Conservation (phyloP, 1,140 invertebrate species). For the Portunus trituberculatus region DNA sequence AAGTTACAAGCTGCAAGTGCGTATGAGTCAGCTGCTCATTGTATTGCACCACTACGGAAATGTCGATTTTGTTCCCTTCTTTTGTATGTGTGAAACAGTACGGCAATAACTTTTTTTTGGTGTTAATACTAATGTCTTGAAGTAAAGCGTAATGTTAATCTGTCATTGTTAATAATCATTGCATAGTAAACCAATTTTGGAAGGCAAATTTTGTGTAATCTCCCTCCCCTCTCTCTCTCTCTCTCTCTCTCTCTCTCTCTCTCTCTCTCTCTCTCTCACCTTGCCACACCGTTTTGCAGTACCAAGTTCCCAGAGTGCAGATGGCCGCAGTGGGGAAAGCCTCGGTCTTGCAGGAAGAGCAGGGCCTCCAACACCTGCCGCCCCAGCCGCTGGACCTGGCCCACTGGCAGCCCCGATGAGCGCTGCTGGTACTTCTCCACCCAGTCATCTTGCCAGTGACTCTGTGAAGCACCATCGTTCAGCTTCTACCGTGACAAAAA, state of each 20-base stretch:
- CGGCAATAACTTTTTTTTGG: too few species aligned
- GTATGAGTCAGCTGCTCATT: too few species aligned
- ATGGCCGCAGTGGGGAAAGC: constrained; percentile 92
- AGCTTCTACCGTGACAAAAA: neutral
- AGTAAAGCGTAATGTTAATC: too few species aligned
- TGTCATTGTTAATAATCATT: too few species aligned
- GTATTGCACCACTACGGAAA: too few species aligned
- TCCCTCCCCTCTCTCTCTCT: too few species aligned
- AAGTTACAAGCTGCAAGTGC: too few species aligned
- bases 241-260: constrained; percentile 43
- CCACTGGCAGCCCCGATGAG: constrained; percentile 86
- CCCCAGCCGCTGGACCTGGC: constrained; percentile 91
- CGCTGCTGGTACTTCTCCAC: constrained; percentile 86
- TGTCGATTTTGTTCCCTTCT: too few species aligned
- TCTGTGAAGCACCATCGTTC: constrained; percentile 79
- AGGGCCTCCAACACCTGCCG: constrained; percentile 93
- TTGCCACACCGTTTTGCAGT: constrained; percentile 92
- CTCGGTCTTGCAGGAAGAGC: constrained; percentile 91
- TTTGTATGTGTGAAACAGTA: too few species aligned
- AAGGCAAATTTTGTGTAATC: too few species aligned
- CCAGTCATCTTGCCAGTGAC: constrained; percentile 87
- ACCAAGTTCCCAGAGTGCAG: constrained; percentile 95
- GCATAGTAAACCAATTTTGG: too few species aligned
- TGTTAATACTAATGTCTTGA: too few species aligned
- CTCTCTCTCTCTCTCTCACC: constrained; percentile 78